phyloP scores from a whole-genome alignment of 1,140 invertebrate genomes.

The Drosophila azteca region DNA sequence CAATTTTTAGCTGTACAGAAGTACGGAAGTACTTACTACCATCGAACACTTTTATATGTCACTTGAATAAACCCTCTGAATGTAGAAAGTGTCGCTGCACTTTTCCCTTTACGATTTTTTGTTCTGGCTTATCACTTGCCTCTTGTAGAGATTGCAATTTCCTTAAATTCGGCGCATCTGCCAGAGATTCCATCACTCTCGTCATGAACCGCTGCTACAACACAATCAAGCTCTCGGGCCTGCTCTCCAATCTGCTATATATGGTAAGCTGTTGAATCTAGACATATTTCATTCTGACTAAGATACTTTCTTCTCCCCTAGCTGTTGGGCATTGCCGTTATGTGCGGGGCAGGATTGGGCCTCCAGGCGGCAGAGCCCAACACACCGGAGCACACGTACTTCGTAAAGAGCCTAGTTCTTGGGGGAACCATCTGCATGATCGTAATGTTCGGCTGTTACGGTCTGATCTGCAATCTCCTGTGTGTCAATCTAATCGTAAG shows the following conservation, averaged over 20 bases:
- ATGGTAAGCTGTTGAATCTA: slow-evolving; percentile 51
- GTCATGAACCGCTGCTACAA: slow-evolving; percentile 72
- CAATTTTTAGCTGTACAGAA: slow-evolving; percentile 57
- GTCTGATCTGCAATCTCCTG: slow-evolving; percentile 65
- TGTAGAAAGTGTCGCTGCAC: slow-evolving; percentile 20
- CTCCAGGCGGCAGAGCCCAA: slow-evolving; percentile 66
- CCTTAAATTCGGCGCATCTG: slow-evolving; percentile 53
- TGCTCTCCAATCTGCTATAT: slow-evolving; percentile 73
- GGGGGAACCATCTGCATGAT: slow-evolving; percentile 75
- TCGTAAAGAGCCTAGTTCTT: slow-evolving; percentile 71
- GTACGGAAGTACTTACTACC: slow-evolving; percentile 51
- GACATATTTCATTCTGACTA: background rate
- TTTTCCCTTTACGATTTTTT: slow-evolving; percentile 10
- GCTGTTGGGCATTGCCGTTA: slow-evolving; percentile 69
- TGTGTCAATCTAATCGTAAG: slow-evolving; percentile 73
- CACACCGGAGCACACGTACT: slow-evolving; percentile 75
- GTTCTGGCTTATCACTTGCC: slow-evolving; percentile 44
- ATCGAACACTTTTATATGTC: slow-evolving; percentile 48
- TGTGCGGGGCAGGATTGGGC: slow-evolving; percentile 63
- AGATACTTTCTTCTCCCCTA: slow-evolving; percentile 20
- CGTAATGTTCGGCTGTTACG: slow-evolving; percentile 76
- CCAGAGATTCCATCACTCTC: slow-evolving; percentile 47
- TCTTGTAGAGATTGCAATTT: slow-evolving; percentile 34
- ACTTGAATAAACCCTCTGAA: slow-evolving; percentile 57
- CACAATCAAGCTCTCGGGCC: slow-evolving; percentile 71